Percentiles rank a stretch among this genome's conserved stretches.
Conservation (phyloP, 37 sponge, comb jelly and placozoan species). For the Bolinopsis microptera region DNA sequence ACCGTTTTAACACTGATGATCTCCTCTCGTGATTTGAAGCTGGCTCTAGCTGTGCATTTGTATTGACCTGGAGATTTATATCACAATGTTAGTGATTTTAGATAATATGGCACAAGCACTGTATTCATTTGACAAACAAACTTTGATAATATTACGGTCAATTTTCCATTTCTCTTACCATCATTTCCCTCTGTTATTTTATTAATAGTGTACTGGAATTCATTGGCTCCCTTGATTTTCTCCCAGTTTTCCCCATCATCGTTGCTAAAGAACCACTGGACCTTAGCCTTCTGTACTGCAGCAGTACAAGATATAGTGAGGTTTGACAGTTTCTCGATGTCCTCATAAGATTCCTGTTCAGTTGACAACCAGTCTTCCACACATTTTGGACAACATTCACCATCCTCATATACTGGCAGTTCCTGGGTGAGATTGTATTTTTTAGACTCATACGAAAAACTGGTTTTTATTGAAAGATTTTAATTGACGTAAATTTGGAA, state of each 20-base stretch:
- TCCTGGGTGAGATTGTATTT: not conserved
- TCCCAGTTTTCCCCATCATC: not conserved
- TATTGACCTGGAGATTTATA: not conserved
- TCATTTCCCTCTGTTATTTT: not conserved
- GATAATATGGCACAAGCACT: no score
- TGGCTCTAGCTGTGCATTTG: constrained; percentile 16
- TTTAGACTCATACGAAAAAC: no score
- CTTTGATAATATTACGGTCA: no score
- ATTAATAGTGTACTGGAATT: not conserved
- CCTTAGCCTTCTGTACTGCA: not conserved
- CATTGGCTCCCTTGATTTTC: not conserved
- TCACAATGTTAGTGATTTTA: no score
- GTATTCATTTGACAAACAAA: no score
- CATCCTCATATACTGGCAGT: not conserved
- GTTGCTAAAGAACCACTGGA: not conserved
- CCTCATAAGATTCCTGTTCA: not conserved
- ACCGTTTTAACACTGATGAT: not conserved
- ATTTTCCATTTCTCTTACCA: not conserved
- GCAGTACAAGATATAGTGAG: not conserved
- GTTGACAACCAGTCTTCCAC: not conserved
- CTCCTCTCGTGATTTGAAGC: not conserved
- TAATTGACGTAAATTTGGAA: no score
- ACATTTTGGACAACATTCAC: not conserved
- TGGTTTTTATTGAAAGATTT: no score
- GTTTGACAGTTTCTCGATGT: not conserved